Evolutionary conservation across 2,797 vertebrate species (phyloP), one percentile per base, ranked within the genome.

Genomic region (Pempheris klunzingeri): DNA sequence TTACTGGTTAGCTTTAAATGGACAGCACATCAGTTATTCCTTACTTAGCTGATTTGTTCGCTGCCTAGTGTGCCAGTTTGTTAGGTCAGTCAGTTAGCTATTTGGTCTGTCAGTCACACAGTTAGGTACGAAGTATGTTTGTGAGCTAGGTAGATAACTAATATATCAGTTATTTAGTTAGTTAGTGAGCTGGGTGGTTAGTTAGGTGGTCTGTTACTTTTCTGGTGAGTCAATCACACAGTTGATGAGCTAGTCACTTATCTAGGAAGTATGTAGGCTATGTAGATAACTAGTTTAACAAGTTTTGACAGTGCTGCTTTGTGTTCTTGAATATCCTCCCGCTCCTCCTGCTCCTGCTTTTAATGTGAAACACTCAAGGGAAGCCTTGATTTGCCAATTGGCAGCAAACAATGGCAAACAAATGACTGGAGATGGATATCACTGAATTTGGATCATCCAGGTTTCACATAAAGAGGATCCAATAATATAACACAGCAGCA

Each of bases 401-500:
- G 32, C 49, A 67, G 49, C 7, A 39, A 69, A 47, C 30, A 26
- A 10, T 41, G 49, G 41, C 15, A 24, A 58, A 20, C n/a, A 2
- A 34, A 54, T 67, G 7, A 46, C 26, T 26, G 47, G 11, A 30
- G 28, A 26, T 38, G 18, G 30, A 30, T 71, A 22, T 38, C 9
- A 63, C 10, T 64, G 49, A 64, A 41, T 22, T 22, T 41, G 13
- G 12, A 39, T 62, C 3, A 32, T n/a, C 24, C 8, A 13, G 18
- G 36, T 64, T 65, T 39, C 30, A 64, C 41, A 54, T 22, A 24
- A 63, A 61, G 53, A 44, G n/a, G 30, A 39, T 55, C 41, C 17
- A 32, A 32, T 32, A 32, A 32, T 32, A 32, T 32, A 32, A 34
- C 22, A 58, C 59, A 46, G 3, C 22, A 28, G 47, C 20, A 30